phyloP scores from a whole-genome alignment of 92 coral and sea anemone genomes.

The Micromussa lordhowensis region DNA sequence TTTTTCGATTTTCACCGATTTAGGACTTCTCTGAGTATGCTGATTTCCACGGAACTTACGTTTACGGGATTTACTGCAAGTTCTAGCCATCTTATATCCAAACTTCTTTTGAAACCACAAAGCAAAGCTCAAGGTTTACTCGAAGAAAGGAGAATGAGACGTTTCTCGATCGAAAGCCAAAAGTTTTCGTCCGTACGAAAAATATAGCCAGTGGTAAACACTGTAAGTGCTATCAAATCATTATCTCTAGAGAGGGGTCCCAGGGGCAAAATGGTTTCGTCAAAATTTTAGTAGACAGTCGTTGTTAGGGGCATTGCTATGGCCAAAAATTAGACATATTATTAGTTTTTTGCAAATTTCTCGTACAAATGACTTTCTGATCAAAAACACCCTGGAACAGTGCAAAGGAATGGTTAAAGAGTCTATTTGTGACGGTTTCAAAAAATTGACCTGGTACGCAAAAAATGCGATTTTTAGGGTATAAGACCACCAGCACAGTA shows the following conservation, averaged over 20 bases:
- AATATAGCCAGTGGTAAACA: no score
- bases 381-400: background rate
- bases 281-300: background rate
- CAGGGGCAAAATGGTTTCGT: background rate
- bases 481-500: background rate
- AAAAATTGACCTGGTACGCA: background rate
- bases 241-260: no score
- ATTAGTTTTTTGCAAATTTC: no score
- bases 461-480: constrained; percentile 3
- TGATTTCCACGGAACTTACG: constrained; percentile 54
- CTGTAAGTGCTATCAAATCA: no score
- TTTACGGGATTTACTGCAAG: constrained; percentile 28
- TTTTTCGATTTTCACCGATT: constrained; percentile 23
- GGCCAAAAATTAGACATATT: background rate
- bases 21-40: constrained; percentile 13
- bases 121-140: constrained; percentile 40
- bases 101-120: constrained; percentile 42
- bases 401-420: background rate
- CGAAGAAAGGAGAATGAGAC: background rate
- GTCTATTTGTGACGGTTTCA: background rate
- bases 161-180: background rate
- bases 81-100: constrained; percentile 24
- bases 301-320: background rate
- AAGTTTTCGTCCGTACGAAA: no score
- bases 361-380: background rate